These are phyloP conservation scores for Bos javanicus DNA, from an alignment of 2,113 vertebrate genomes.

Conservation along the genomic window DNA sequence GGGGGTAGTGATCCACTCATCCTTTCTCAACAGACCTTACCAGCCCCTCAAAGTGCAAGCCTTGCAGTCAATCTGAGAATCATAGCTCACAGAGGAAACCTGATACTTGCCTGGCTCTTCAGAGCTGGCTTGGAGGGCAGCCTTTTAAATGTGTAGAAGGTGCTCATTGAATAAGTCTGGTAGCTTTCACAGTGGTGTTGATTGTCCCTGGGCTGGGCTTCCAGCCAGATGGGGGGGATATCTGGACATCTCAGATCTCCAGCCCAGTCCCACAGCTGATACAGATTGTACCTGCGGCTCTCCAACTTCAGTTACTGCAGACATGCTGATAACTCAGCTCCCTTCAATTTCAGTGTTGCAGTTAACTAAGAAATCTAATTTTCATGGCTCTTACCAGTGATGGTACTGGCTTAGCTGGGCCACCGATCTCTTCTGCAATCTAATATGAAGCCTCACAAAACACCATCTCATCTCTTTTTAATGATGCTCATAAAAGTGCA, in stretches of 20 bases:
- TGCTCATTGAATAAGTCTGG: background rate
- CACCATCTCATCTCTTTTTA: background rate
- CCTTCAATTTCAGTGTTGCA: background rate
- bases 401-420: background rate
- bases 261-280: background rate
- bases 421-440: background rate
- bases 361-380: background rate
- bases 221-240: background rate
- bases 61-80: background rate
- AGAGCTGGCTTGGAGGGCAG: background rate
- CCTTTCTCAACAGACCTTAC: background rate
- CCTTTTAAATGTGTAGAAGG: background rate
- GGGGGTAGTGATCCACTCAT: background rate
- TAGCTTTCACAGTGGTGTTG: background rate
- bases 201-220: background rate
- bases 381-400: background rate
- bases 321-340: background rate
- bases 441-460: background rate
- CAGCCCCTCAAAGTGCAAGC: background rate
- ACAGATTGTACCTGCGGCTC: too few species aligned
- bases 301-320: background rate
- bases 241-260: background rate
- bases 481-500: background rate
- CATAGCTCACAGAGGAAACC: background rate
- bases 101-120: background rate